Conservation (phyloP, 2,113 vertebrate species). For the Protobothrops flavoviridis region DNA sequence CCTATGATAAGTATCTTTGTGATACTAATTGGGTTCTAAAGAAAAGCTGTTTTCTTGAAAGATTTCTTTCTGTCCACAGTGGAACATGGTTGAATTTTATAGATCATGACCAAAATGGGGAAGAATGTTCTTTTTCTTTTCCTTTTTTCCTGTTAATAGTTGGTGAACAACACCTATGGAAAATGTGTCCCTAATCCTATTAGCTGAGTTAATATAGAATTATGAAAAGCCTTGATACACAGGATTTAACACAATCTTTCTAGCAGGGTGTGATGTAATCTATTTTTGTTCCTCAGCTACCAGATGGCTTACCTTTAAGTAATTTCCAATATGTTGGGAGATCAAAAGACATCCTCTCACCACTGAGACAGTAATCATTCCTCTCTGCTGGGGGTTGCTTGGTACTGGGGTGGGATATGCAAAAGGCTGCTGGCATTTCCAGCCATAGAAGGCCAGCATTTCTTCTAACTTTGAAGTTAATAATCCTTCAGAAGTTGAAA, state of each 20-base stretch:
- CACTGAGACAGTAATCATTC: conserved; percentile 83
- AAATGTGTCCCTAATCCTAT: conserved; percentile 82
- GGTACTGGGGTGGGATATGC: conserved; percentile 82
- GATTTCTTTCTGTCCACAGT: conserved; percentile 55
- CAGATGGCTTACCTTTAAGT: conserved; percentile 90
- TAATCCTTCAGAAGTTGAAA: conserved; percentile 92
- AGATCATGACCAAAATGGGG: conserved; percentile 53
- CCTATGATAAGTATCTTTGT: conserved; percentile 20
- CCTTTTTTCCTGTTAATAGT: conserved; percentile 60
- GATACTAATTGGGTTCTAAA: conserved; percentile 54
- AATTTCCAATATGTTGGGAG: conserved; percentile 90
- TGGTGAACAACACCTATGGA: conserved; percentile 71
- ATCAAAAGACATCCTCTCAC: conserved; percentile 86
- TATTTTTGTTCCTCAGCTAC: conserved; percentile 82
- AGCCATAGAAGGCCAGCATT: conserved; percentile 93
- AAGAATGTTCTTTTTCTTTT: neutral
- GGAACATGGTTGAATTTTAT: conserved; percentile 66
- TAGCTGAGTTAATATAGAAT: conserved; percentile 84
- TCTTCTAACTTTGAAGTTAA: conserved; percentile 96
- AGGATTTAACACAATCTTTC: conserved; percentile 80
- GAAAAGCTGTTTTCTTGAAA: conserved; percentile 57
- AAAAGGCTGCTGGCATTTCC: conserved; percentile 93
- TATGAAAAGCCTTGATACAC: conserved; percentile 79
- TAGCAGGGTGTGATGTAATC: conserved; percentile 90
- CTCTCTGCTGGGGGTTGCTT: conserved; percentile 81